These are phyloP conservation scores for Cyrtodaria siliqua DNA, from an alignment of 2,888 invertebrate species.

Conservation along the genomic window DNA sequence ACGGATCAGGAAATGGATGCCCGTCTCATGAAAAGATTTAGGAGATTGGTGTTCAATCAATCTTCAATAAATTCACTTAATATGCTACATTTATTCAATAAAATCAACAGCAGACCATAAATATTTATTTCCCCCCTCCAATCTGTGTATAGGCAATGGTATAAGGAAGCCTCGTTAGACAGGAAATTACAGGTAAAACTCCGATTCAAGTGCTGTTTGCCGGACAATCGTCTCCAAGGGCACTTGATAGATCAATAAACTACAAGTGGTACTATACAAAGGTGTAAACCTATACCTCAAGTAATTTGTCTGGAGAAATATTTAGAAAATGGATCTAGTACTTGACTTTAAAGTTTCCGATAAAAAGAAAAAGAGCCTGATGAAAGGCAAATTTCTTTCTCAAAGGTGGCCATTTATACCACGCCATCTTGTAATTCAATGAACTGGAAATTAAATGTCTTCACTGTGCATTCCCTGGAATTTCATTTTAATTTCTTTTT, in stretches of 20 bases:
- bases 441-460: constrained; percentile 35
- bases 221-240: constrained; percentile 23
- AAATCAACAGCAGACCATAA: constrained; percentile 21
- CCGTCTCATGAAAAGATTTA: too few relatives aligned
- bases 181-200: constrained; percentile 25
- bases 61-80: constrained; percentile 11
- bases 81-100: constrained; percentile 11
- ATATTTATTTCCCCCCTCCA: constrained; percentile 3
- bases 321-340: too few relatives aligned
- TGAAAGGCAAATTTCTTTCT: neutral
- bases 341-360: too few relatives aligned
- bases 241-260: constrained; percentile 24
- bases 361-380: too few relatives aligned
- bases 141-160: constrained; percentile 20
- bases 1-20: too few relatives aligned
- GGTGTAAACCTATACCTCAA: constrained; percentile 18
- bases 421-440: constrained; percentile 40
- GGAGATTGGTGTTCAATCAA: neutral
- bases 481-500: too few relatives aligned
- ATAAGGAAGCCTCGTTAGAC: constrained; percentile 7
- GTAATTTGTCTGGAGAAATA: constrained; percentile 10
- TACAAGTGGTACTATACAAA: neutral
- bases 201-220: constrained; percentile 15
- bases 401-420: constrained; percentile 24
- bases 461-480: too few relatives aligned